Conservation (phyloP, 2,888 invertebrate genomes). For the Nomada hirtipes region DNA sequence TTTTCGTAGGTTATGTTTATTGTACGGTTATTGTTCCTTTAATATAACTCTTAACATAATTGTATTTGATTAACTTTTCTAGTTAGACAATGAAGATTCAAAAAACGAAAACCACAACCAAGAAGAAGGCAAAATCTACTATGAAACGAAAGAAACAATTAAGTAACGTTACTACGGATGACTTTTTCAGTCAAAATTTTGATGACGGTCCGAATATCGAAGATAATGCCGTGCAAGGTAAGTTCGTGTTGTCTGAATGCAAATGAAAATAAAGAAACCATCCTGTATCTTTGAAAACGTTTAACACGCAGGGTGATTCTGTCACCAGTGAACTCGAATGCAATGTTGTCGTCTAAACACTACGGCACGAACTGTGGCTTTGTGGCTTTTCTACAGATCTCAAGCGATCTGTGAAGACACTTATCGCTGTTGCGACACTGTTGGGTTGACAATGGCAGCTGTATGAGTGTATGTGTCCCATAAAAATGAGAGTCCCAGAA, state of each 20-base stretch:
- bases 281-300: background rate
- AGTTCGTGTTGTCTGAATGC: background rate
- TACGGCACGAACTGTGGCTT: too few species aligned
- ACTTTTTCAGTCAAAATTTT: constrained; percentile 76
- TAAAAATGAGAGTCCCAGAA: too few species aligned
- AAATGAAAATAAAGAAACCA: background rate
- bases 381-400: too few species aligned
- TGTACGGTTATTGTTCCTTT: background rate
- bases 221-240: constrained; percentile 44
- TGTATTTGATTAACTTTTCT: background rate
- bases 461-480: too few species aligned
- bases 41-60: background rate
- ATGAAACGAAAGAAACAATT: constrained; percentile 65
- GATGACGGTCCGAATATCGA: constrained; percentile 64
- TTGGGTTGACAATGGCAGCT: too few species aligned
- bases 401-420: too few species aligned
- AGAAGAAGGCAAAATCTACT: constrained; percentile 46
- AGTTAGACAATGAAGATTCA: constrained; percentile 55
- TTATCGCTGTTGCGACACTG: too few species aligned
- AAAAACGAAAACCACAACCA: constrained; percentile 23
- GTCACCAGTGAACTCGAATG: too few species aligned
- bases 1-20: constrained; percentile 33
- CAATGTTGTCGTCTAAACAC: too few species aligned
- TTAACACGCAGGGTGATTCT: background rate
- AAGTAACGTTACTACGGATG: constrained; percentile 70